phyloP scores from a whole-genome alignment of 37 sponge, comb jelly and placozoan genomes.

The Mnemiopsis leidyi region DNA sequence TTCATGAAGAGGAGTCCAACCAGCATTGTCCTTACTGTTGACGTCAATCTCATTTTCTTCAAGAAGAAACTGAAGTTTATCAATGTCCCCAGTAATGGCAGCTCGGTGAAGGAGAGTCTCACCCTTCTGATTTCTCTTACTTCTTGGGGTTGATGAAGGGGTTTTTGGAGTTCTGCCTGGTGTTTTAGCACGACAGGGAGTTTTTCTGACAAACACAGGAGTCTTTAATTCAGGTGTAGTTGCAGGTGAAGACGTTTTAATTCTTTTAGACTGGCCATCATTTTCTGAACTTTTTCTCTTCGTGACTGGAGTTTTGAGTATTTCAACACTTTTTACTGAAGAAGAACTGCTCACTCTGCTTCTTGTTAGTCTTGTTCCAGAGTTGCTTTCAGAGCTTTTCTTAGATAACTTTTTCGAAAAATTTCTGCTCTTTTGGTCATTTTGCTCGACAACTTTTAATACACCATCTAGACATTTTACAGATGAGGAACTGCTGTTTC shows the following conservation, averaged over 20 bases:
- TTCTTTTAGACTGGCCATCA: not conserved
- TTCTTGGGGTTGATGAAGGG: not conserved
- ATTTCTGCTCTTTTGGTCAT: no score
- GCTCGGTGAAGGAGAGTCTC: slow-evolving; percentile 4
- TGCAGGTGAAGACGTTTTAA: not conserved
- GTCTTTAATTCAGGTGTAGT: not conserved
- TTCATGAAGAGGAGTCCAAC: slow-evolving; percentile 48
- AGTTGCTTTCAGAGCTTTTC: not conserved
- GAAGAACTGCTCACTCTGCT: not conserved
- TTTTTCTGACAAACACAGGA: not conserved
- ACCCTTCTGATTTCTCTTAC: slow-evolving; percentile 11
- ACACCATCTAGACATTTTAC: not conserved
- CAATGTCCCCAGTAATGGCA: not conserved
- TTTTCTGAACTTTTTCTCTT: slow-evolving; percentile 8
- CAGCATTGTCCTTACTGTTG: not conserved
- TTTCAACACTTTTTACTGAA: not conserved
- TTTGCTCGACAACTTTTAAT: not conserved
- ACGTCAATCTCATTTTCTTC: not conserved
- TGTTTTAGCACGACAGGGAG: not conserved
- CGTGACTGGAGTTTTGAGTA: not conserved
- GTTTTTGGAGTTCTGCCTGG: slow-evolving; percentile 5
- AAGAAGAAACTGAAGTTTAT: not conserved
- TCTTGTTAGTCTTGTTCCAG: not conserved
- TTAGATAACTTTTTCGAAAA: not conserved
- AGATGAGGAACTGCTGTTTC: not conserved